phyloP scores from a whole-genome alignment of 1,140 invertebrate genomes.

The Drosophila ficusphila region DNA sequence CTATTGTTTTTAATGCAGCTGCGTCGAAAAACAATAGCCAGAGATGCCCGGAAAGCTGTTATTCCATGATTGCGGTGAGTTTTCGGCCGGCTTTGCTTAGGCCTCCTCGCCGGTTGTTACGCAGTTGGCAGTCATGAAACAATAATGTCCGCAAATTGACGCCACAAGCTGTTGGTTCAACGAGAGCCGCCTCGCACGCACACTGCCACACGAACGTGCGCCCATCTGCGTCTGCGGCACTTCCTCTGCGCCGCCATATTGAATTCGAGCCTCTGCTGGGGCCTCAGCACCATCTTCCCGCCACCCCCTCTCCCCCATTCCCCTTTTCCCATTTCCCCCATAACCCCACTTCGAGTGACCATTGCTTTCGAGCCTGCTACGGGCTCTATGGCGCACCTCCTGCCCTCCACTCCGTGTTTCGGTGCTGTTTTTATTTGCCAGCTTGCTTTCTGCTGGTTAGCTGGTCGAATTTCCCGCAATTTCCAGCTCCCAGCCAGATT shows the following conservation, averaged over 20 bases:
- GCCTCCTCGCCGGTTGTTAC: slow-evolving; percentile 47
- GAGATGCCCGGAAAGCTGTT: slow-evolving; percentile 28
- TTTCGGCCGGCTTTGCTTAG: slow-evolving; percentile 67
- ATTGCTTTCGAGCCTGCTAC: neutral
- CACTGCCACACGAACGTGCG: neutral
- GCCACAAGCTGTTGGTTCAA: slow-evolving; percentile 81
- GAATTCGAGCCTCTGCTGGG: slow-evolving; percentile 60
- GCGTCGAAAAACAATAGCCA: slow-evolving; percentile 33
- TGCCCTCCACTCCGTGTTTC: slow-evolving; percentile 20
- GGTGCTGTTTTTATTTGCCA: slow-evolving; percentile 74
- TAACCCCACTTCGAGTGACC: neutral
- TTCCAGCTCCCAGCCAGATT: slow-evolving; percentile 28
- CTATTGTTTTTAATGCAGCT: slow-evolving; percentile 24
- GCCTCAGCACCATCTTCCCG: slow-evolving; percentile 17
- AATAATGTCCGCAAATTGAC: slow-evolving; percentile 82
- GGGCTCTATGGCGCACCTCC: neutral
- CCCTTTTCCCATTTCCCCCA: neutral
- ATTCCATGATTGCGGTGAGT: slow-evolving; percentile 71
- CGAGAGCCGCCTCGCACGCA: slow-evolving; percentile 37
- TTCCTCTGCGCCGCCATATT: slow-evolving; percentile 74
- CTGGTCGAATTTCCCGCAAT: slow-evolving; percentile 69
- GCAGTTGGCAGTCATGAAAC: slow-evolving; percentile 76
- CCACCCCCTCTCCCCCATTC: no score
- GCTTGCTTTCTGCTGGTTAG: slow-evolving; percentile 81
- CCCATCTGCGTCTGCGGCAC: slow-evolving; percentile 58